Base-by-base conservation (phyloP, 2,113 vertebrate genomes). In the Cephalopholis sonnerati region DNA sequence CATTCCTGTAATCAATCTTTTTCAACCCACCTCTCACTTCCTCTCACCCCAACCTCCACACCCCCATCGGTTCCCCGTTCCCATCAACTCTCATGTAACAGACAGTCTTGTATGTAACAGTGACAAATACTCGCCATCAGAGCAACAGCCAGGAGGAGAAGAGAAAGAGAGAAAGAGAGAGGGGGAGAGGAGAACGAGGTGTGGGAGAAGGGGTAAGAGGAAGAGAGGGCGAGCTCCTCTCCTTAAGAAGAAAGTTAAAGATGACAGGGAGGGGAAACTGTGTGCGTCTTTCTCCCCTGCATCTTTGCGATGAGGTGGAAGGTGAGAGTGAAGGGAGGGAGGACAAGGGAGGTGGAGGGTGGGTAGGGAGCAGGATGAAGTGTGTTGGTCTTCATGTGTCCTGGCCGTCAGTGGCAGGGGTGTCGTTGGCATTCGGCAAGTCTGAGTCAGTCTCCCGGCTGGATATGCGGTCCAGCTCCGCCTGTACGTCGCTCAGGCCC, bases 401-500 rank as follows among this genome's bases (percentile, higher is more conserved):
- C 95, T 97, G 96, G 89, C 97, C 97, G 41, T 97, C 97, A 93
- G 97, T 96, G 88, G 97, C 94, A 87, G 97, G 96, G 91, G 96
- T 96, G 25, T 96, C 93, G 81, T 96, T 95, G 92, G 96, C 89
- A 50, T 96, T 95, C 90, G 97, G 87, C 91, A 97, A 96, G 66
- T 96, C 92, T 1, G 88, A 89, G 84, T 96, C 96, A 57, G 95
- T 94, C 87, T 99, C 97, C 67, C 97, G 96, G 89, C 96, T 97
- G 93, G 98, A 96, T 90, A 99, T 99, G 94, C 98, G 98, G 94
- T 99, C 98, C 89, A 99, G 90, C 93, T 99, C 98, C 16, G 98
- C 98, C 72, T 99, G 98, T 93, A 99, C 98, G 22, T 99, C 98
- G 50, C 97, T 97, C 92, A 99, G 95, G 85, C 98, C 97, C 90